Percentiles rank a stretch among this genome's conserved stretches.
Evolutionary conservation across 2,888 invertebrate genomes (phyloP).

Genomic region (Cynaeus angustus): DNA sequence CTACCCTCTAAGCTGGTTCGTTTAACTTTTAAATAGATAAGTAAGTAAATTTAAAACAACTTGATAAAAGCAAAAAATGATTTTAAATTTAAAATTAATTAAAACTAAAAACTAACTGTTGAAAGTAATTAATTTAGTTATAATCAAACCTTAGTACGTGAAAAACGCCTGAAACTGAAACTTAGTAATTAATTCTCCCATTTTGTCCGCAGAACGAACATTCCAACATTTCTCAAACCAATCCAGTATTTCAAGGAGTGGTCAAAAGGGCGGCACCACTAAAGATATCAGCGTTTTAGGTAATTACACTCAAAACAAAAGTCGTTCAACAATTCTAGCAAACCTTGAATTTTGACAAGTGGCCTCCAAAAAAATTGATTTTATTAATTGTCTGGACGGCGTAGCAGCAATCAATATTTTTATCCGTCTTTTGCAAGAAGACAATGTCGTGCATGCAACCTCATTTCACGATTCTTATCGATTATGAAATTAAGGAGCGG

Average conservation of each 20-base stretch:
- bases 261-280: slow-evolving; percentile 43
- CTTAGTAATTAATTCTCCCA: no score
- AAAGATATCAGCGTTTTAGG: slow-evolving; percentile 42
- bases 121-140: no score
- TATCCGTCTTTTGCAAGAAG: slow-evolving; percentile 37
- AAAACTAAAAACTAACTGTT: no score
- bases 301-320: slow-evolving; percentile 22
- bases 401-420: slow-evolving; percentile 23
- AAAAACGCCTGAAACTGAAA: no score
- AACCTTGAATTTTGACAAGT: slow-evolving; percentile 6
- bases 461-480: slow-evolving; percentile 35
- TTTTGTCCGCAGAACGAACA: neutral
- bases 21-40: no score
- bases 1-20: no score
- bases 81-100: no score
- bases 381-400: slow-evolving; percentile 27
- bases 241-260: slow-evolving; percentile 50
- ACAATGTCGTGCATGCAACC: slow-evolving; percentile 37
- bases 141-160: no score
- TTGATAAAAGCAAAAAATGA: no score
- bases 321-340: slow-evolving; percentile 2
- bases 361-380: slow-evolving; percentile 29
- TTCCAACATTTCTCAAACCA: slow-evolving; percentile 31
- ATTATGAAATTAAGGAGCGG: slow-evolving; percentile 46
- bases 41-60: no score